These are phyloP conservation scores for Sparus aurata DNA, from an alignment of 2,797 vertebrate species.

Conservation along the genomic window DNA sequence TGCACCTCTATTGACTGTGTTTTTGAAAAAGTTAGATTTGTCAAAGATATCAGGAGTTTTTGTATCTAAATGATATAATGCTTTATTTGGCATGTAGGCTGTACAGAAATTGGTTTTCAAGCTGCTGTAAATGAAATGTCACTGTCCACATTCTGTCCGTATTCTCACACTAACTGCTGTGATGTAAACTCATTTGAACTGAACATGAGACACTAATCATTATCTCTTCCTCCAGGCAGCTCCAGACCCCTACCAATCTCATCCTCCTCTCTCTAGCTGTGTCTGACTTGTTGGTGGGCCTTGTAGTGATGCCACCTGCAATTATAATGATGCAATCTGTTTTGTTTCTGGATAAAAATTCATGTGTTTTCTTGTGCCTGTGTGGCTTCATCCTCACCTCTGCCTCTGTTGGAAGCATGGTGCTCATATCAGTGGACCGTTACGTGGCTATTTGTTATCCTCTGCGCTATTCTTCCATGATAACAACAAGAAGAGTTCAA, in stretches of 20 bases:
- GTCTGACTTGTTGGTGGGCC: constrained; percentile 81
- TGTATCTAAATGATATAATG: not conserved
- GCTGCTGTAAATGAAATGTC: not conserved
- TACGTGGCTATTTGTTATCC: constrained; percentile 20
- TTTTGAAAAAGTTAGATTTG: too few species aligned
- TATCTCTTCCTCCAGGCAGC: constrained; percentile 64
- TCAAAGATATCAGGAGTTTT: not conserved
- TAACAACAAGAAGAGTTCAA: constrained; percentile 46
- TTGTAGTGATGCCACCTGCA: constrained; percentile 77
- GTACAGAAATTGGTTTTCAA: not conserved
- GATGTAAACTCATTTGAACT: not conserved
- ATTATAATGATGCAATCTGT: constrained; percentile 72
- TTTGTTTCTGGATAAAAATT: constrained; percentile 69
- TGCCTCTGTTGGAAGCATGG: constrained; percentile 24
- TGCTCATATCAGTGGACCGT: constrained; percentile 13
- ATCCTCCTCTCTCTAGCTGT: constrained; percentile 81
- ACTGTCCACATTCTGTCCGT: not conserved
- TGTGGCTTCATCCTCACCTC: constrained; percentile 74
- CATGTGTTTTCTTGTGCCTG: constrained; percentile 72
- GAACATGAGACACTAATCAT: constrained; percentile 6
- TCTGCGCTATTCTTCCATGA: constrained; percentile 36
- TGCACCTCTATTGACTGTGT: too few species aligned
- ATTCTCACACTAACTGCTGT: not conserved
- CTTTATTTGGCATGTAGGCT: not conserved
- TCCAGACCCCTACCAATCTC: constrained; percentile 81